A percentile compares a stretch with the other conserved stretches of the same genome.
phyloP scores from a whole-genome alignment of 2,888 invertebrate species.

The Ecliptopera silaceata region DNA sequence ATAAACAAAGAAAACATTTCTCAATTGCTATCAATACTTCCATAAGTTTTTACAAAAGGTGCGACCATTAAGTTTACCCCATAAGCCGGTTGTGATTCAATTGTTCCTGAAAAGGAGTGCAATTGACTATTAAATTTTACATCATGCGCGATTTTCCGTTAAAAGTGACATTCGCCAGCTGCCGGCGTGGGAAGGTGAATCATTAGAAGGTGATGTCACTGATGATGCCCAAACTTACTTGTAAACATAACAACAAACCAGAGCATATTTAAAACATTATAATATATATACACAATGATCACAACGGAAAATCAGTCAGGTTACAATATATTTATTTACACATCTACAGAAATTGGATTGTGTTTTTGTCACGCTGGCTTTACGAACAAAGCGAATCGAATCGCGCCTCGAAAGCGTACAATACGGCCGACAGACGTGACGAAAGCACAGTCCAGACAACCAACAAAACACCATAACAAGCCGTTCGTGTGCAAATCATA shows the following conservation, averaged over 20 bases:
- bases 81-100: conserved; percentile 38
- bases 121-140: conserved; percentile 42
- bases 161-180: conserved; percentile 37
- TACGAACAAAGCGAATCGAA: conserved; percentile 38
- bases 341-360: conserved; percentile 51
- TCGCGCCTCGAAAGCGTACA: conserved; percentile 39
- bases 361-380: conserved; percentile 54
- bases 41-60: conserved; percentile 21
- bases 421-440: conserved; percentile 50
- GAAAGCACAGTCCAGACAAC: conserved; percentile 57
- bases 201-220: conserved; percentile 53
- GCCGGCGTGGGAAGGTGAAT: conserved; percentile 54
- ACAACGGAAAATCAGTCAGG: conserved; percentile 11
- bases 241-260: conserved; percentile 40
- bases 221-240: conserved; percentile 44
- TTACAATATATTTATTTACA: conserved; percentile 45
- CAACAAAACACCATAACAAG: conserved; percentile 67
- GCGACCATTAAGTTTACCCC: conserved; percentile 38
- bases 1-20: not conserved
- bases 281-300: conserved; percentile 22
- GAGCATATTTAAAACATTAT: conserved; percentile 7
- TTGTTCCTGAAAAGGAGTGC: conserved; percentile 43
- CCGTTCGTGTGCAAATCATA: conserved; percentile 75
- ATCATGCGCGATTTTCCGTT: conserved; percentile 41
- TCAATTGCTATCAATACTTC: not conserved